These are phyloP conservation scores for Pseudocheirus occidentalis DNA, from an alignment of 2,797 vertebrate species.

Conservation along the genomic window DNA sequence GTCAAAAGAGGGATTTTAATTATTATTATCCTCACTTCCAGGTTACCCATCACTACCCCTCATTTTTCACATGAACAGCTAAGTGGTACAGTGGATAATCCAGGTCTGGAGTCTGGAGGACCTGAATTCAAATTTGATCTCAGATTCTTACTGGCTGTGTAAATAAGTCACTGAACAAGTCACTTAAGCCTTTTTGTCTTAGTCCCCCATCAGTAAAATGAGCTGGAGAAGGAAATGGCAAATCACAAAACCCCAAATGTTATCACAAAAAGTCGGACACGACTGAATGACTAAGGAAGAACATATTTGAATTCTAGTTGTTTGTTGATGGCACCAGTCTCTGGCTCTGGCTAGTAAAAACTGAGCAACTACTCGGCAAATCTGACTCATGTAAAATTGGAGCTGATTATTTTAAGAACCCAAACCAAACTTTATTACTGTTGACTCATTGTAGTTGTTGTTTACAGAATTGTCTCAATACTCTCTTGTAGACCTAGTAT, in stretches of 20 bases:
- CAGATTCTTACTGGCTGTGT: neutral
- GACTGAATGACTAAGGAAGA: neutral
- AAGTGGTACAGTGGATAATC: neutral
- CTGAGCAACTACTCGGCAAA: neutral
- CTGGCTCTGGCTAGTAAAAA: neutral
- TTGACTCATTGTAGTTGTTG: neutral
- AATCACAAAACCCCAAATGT: neutral
- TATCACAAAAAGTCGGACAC: neutral
- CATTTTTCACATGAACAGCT: neutral
- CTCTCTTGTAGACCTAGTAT: neutral
- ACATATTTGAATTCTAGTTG: neutral
- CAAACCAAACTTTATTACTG: conserved; percentile 29
- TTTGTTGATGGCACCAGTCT: neutral
- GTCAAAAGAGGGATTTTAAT: neutral
- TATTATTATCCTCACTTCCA: neutral
- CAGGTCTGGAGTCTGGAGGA: neutral
- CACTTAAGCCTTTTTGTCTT: neutral
- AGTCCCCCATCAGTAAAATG: neutral
- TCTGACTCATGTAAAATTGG: conserved; percentile 16
- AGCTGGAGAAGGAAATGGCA: neutral
- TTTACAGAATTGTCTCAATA: conserved; percentile 6
- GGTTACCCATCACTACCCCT: neutral
- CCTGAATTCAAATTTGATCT: neutral
- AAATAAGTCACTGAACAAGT: neutral
- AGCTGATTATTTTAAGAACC: conserved; percentile 22